phyloP scores from a whole-genome alignment of 2,797 vertebrate genomes.

The Syngnathus rostellatus region DNA sequence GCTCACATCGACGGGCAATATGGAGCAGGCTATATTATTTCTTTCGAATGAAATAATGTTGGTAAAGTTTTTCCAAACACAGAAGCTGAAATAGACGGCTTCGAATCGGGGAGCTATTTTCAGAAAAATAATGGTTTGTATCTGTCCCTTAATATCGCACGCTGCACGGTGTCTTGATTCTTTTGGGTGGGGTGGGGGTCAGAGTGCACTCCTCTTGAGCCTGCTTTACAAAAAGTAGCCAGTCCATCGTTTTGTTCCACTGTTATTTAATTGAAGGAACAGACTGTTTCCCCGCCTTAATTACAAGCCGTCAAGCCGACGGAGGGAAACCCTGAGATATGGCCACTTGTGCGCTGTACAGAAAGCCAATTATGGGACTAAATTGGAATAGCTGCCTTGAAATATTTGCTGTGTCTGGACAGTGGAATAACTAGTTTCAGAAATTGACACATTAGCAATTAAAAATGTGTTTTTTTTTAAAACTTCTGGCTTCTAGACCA shows the following conservation, averaged over 20 bases:
- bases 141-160: too few species aligned
- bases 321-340: conserved; percentile 41
- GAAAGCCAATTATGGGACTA: conserved; percentile 46
- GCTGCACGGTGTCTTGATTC: conserved; percentile 18
- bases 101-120: too few species aligned
- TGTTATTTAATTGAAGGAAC: conserved; percentile 82
- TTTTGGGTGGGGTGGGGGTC: conserved; percentile 14
- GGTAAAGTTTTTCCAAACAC: background rate
- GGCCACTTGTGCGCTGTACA: conserved; percentile 32
- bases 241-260: conserved; percentile 74
- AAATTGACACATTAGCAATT: background rate
- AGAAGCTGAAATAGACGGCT: background rate
- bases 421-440: conserved; percentile 26
- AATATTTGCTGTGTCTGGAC: conserved; percentile 44
- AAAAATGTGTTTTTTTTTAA: too few species aligned
- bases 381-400: conserved; percentile 43
- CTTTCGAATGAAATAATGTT: background rate
- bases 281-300: conserved; percentile 83
- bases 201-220: conserved; percentile 23
- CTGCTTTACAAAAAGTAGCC: conserved; percentile 70
- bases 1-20: too few species aligned
- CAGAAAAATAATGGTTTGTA: background rate
- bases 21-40: too few species aligned
- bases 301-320: conserved; percentile 54
- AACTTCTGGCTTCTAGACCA: too few species aligned